phyloP scores from a whole-genome alignment of 30 jellyfish, hydroid and myxozoan genomes.

The Cassiopea andromeda region DNA sequence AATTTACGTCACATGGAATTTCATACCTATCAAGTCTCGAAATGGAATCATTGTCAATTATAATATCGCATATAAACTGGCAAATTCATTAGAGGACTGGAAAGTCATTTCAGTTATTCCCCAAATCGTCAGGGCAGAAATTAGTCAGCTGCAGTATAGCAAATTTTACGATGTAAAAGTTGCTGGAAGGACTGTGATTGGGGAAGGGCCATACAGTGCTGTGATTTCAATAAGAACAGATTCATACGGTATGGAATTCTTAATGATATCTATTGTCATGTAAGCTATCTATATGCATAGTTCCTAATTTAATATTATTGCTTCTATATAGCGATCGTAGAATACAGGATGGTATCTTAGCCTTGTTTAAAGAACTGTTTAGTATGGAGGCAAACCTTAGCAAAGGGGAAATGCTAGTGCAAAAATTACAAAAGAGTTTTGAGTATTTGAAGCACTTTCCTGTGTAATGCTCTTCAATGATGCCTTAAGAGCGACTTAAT shows the following conservation, averaged over 20 bases:
- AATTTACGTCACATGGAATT: background rate
- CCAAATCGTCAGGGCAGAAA: background rate
- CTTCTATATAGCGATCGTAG: no score
- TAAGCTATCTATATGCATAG: no score
- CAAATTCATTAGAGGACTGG: background rate
- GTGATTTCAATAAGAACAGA: background rate
- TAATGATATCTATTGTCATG: no score
- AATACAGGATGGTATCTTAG: no score
- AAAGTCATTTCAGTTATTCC: background rate
- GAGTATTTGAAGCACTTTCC: no score
- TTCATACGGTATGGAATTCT: background rate
- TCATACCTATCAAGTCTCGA: background rate
- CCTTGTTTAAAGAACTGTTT: no score
- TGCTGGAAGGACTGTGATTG: constrained; percentile 8
- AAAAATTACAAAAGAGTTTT: no score
- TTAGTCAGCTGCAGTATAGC: background rate
- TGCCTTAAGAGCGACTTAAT: no score
- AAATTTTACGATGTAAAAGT: constrained; percentile 1
- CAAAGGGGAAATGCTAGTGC: no score
- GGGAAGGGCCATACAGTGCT: constrained; percentile 11
- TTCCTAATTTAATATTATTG: no score
- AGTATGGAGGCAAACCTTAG: no score
- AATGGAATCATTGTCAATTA: background rate
- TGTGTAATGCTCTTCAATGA: no score
- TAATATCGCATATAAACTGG: background rate